phyloP scores from a whole-genome alignment of 2,113 vertebrate genomes.

The Pseudopodoces humilis region DNA sequence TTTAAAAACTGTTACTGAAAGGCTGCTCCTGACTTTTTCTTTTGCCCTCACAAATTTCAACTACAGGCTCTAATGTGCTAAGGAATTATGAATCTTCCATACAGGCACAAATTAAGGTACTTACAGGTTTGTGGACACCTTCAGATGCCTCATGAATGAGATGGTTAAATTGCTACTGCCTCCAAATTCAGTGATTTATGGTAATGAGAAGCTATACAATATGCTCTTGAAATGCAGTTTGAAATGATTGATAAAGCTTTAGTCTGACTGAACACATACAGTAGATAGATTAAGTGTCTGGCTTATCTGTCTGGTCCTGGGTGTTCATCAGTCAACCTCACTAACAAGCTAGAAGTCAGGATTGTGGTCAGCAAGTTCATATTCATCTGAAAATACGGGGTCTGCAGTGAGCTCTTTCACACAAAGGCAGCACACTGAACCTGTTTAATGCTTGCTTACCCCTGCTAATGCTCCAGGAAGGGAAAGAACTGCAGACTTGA shows the following conservation, averaged over 20 bases:
- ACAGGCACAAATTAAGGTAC: neutral
- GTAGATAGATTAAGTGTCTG: conserved; percentile 47
- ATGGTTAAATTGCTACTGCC: neutral
- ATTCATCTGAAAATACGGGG: conserved; percentile 6
- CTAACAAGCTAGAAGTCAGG: conserved; percentile 38
- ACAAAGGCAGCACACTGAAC: conserved; percentile 33
- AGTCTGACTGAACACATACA: conserved; percentile 41
- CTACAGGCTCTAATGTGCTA: neutral
- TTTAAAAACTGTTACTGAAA: neutral
- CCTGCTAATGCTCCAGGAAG: neutral
- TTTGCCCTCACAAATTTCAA: neutral
- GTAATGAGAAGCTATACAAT: conserved; percentile 24
- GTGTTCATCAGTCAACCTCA: conserved; percentile 50
- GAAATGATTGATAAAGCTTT: conserved; percentile 47
- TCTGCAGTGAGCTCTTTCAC: conserved; percentile 16
- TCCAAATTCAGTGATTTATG: conserved; percentile 23
- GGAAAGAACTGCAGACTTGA: neutral
- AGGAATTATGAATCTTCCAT: neutral
- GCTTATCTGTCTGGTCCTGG: conserved; percentile 34
- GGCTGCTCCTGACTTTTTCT: neutral
- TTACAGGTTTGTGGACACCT: neutral
- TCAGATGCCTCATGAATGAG: neutral
- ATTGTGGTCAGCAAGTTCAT: conserved; percentile 40
- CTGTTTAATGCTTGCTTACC: conserved; percentile 38
- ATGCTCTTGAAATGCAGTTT: conserved; percentile 43